A percentile compares a stretch with the other conserved stretches of the same genome.
phyloP scores from a whole-genome alignment of 2,888 invertebrate genomes.

The Melinopterus prodromus region DNA sequence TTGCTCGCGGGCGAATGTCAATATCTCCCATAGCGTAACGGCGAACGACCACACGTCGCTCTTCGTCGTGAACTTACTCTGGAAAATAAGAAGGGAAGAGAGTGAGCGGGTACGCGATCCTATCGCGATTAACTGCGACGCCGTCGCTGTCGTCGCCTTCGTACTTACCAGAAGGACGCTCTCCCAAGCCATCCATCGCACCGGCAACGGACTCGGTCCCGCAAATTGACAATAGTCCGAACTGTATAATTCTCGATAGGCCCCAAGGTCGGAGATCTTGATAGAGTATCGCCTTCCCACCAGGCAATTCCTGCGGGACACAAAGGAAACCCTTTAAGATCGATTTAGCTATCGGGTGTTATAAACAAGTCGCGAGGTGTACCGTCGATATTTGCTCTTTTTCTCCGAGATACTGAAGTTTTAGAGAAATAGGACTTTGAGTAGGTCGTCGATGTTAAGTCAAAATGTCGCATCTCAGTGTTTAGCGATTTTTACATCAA shows the following conservation, averaged over 20 bases:
- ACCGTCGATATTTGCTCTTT: no score
- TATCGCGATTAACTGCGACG: not conserved
- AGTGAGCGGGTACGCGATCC: not conserved
- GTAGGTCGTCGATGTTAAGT: no score
- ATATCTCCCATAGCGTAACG: slow-evolving; percentile 86
- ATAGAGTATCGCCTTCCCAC: slow-evolving; percentile 77
- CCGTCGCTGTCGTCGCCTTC: slow-evolving; percentile 10
- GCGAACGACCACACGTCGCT: slow-evolving; percentile 92
- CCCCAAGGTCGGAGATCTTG: slow-evolving; percentile 80
- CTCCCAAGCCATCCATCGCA: slow-evolving; percentile 92
- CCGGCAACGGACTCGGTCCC: slow-evolving; percentile 75
- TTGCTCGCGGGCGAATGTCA: slow-evolving; percentile 83
- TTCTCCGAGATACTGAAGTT: no score
- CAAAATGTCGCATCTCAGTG: no score
- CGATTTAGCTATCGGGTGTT: slow-evolving; percentile 9
- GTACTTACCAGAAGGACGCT: slow-evolving; percentile 75
- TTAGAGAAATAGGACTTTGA: no score
- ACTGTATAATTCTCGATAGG: slow-evolving; percentile 74
- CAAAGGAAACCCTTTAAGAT: slow-evolving; percentile 11
- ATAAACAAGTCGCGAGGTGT: not conserved
- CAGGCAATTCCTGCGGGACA: slow-evolving; percentile 76
- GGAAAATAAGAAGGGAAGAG: slow-evolving; percentile 47
- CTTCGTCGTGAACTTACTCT: slow-evolving; percentile 84
- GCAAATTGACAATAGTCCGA: slow-evolving; percentile 83
- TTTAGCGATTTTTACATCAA: no score